Base-by-base conservation (phyloP, 1,140 invertebrate genomes). In the Brachionus rotundiformis region DNA sequence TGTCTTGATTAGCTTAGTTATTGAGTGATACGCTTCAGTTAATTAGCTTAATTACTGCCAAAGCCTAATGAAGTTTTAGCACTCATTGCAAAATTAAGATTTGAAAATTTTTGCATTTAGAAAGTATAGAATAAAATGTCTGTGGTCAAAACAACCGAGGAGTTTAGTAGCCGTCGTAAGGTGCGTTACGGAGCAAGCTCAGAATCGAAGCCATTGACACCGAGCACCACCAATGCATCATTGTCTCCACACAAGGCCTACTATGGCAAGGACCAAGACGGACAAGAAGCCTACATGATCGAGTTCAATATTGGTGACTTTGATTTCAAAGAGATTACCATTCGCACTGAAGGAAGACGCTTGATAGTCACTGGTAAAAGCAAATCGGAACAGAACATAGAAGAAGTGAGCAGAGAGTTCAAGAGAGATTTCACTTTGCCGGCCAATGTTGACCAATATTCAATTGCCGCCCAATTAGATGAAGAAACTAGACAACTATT, bases 241-340 rank as follows among this genome's bases (percentile, higher is more conserved):
- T 13, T 79, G 23, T 54, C 44, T 2, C 76, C 76, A 2, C 76
- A 79, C 16, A 79, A 59, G 25, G 23, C 76, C 27, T 41, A 79
- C 47, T 33, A 79, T n/a, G 76, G 76, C 33, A 79, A 79, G 33
- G 76, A 79, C 31, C 47, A 79, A 41, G 59, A 79, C 23, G 76
- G 31, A 11, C 31, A 54, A 31, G 47, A 54, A 0, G 76, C 59
- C 29, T 79, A 79, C 23, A 36, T 63, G 19, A 59, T 79, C 23
- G 76, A 79, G 16, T 79, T 79, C 29, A 79, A 79, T n/a, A 41
- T 79, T 19, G 76, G 76, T 0, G 47, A 79, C n/a, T 79, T 79
- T 63, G 31, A 79, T 13, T 79, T 79, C 16, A 49, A 79, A 11
- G 76, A 79, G n/a, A 59, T 79, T 13, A 59, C 76, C 4, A 63